Percentiles rank a stretch among this genome's conserved stretches.
Evolutionary conservation across 35 echinoderm and acorn worm species (phyloP).

Genomic region (Apostichopus japonicus): DNA sequence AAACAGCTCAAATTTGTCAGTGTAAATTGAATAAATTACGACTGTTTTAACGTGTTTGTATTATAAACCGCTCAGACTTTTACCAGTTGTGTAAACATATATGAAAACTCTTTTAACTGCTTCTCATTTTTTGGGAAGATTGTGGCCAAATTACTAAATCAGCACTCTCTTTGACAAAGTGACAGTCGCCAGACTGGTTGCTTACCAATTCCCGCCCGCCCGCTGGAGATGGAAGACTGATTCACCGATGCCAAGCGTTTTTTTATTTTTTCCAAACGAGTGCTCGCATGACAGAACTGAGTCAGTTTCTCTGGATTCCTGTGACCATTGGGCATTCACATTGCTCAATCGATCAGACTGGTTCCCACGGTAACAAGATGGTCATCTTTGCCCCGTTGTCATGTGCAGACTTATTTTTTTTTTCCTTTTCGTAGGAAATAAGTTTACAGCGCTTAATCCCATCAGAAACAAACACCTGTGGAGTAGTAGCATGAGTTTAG

Average conservation of each 20-base stretch:
- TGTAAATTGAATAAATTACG: neutral
- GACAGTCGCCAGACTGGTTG: neutral
- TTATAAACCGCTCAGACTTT: constrained; percentile 8
- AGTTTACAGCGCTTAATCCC: constrained; percentile 44
- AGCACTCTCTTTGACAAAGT: neutral
- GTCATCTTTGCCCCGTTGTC: constrained; percentile 33
- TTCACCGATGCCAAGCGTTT: neutral
- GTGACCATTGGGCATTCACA: constrained; percentile 52
- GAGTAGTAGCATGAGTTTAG: constrained; percentile 21
- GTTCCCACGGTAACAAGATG: constrained; percentile 37
- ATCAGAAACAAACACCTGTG: constrained; percentile 46
- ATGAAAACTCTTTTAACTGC: neutral
- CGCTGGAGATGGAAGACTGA: neutral
- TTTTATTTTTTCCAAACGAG: neutral
- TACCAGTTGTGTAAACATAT: neutral
- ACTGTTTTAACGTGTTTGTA: constrained; percentile 6
- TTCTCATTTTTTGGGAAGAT: neutral
- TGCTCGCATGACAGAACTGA: constrained; percentile 15
- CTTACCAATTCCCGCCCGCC: too few relatives aligned
- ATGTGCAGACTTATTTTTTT: neutral
- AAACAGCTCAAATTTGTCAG: neutral
- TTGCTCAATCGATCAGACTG: constrained; percentile 53
- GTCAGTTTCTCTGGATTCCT: constrained; percentile 37
- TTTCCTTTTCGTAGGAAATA: neutral
- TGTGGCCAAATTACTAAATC: constrained; percentile 1